phyloP scores from a whole-genome alignment of 2,888 invertebrate genomes.

The Polydesmus complanatus region DNA sequence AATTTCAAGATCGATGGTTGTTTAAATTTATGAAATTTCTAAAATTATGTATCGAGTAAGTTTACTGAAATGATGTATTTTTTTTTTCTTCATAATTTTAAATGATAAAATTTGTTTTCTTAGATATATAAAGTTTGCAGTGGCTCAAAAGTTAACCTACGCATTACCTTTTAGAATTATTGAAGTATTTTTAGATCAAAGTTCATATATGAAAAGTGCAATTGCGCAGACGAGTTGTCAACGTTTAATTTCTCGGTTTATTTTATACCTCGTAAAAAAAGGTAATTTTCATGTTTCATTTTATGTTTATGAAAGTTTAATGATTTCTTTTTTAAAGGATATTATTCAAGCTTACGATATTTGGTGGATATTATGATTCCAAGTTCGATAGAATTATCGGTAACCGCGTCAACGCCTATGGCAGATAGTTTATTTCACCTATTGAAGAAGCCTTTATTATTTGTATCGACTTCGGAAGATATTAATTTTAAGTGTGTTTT shows the following conservation, averaged over 20 bases:
- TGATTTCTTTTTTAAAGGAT: constrained; percentile 24
- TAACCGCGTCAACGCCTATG: constrained; percentile 55
- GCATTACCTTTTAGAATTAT: constrained; percentile 19
- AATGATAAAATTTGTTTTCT: not conserved
- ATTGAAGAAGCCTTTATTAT: constrained; percentile 58
- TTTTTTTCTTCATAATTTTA: constrained; percentile 1
- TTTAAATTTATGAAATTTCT: constrained; percentile 16
- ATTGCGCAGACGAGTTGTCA: not conserved
- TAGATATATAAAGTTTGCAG: constrained; percentile 8
- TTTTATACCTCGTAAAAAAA: not conserved
- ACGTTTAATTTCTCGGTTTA: not conserved
- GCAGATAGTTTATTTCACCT: constrained; percentile 59
- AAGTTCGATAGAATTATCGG: constrained; percentile 49
- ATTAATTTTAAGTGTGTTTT: constrained; percentile 1
- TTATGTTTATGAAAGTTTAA: constrained; percentile 26
- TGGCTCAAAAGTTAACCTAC: constrained; percentile 10
- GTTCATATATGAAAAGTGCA: constrained; percentile 20
- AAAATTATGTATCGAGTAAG: constrained; percentile 2
- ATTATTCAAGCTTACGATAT: constrained; percentile 52
- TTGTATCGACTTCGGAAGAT: constrained; percentile 23
- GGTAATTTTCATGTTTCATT: constrained; percentile 6
- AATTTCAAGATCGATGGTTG: constrained; percentile 1
- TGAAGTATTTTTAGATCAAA: constrained; percentile 19
- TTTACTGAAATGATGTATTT: not conserved
- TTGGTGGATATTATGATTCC: constrained; percentile 53